A percentile compares a stretch with the other conserved stretches of the same genome.
Conservation (phyloP, 1,140 invertebrate genomes). For the Andrena cerasifolii region DNA sequence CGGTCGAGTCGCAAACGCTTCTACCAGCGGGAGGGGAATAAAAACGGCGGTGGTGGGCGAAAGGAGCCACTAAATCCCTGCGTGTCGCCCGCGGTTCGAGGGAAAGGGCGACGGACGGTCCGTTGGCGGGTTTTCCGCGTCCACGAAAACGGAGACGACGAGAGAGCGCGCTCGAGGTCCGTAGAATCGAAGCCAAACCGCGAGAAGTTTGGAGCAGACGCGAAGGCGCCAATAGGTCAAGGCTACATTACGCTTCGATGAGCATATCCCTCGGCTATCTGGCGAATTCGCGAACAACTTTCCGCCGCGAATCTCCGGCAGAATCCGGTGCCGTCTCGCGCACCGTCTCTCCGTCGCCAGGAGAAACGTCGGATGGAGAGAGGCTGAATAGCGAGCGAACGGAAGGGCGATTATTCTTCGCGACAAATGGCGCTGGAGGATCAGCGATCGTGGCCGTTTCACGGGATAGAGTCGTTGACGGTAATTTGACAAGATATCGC, state of each 20-base stretch:
- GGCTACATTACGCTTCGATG: slow-evolving; percentile 47
- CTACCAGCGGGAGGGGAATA: background rate
- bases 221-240: slow-evolving; percentile 62
- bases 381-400: slow-evolving; percentile 11
- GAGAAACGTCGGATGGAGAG: slow-evolving; percentile 42
- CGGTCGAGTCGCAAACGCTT: background rate
- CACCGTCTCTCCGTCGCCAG: slow-evolving; percentile 25
- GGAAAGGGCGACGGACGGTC: too few relatives aligned
- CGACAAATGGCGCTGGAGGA: background rate
- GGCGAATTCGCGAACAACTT: slow-evolving; percentile 50
- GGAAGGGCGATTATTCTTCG: background rate
- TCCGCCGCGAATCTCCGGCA: background rate
- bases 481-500: background rate
- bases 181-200: slow-evolving; percentile 58
- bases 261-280: slow-evolving; percentile 6
- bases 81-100: too few relatives aligned
- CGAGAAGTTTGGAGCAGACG: slow-evolving; percentile 60
- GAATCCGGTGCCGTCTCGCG: too few relatives aligned
- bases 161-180: slow-evolving; percentile 29
- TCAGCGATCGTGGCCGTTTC: background rate
- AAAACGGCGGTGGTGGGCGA: too few relatives aligned
- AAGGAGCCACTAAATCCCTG: too few relatives aligned
- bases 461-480: background rate
- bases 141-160: slow-evolving; percentile 25
- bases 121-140: too few relatives aligned